These are phyloP conservation scores for Augiades crinisus DNA, from an alignment of 2,888 invertebrate genomes.

Conservation along the genomic window DNA sequence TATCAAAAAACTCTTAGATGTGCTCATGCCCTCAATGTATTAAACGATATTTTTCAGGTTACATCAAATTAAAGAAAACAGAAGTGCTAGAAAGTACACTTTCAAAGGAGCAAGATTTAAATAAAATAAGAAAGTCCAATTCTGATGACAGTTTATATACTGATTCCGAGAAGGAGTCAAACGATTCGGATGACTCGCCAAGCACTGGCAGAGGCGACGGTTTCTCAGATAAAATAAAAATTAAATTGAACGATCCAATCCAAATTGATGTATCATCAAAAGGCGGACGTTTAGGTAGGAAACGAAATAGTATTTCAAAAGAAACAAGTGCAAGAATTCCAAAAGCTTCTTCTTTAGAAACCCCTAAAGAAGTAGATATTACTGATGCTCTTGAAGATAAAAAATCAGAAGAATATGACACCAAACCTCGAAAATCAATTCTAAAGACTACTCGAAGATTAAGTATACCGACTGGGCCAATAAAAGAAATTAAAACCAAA, in stretches of 20 bases:
- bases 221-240: constrained; percentile 51
- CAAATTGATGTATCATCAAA: constrained; percentile 24
- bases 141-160: constrained; percentile 67
- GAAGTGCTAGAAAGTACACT: constrained; percentile 72
- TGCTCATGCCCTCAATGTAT: no score
- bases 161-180: constrained; percentile 72
- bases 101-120: constrained; percentile 49
- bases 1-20: no score
- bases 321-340: constrained; percentile 38
- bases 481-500: constrained; percentile 41
- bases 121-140: constrained; percentile 37
- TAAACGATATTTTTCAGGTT: constrained; percentile 83
- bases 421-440: constrained; percentile 60
- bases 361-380: constrained; percentile 35
- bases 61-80: constrained; percentile 77
- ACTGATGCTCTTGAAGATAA: not conserved
- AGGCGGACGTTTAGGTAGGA: constrained; percentile 42
- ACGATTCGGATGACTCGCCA: constrained; percentile 57
- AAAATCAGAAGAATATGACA: constrained; percentile 37
- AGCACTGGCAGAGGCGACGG: constrained; percentile 50
- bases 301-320: constrained; percentile 49
- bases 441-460: constrained; percentile 53
- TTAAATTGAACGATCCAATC: constrained; percentile 36
- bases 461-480: constrained; percentile 50
- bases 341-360: constrained; percentile 4